Base-by-base conservation (phyloP, 1,140 invertebrate genomes). In the Tetramorium parvispinum region DNA sequence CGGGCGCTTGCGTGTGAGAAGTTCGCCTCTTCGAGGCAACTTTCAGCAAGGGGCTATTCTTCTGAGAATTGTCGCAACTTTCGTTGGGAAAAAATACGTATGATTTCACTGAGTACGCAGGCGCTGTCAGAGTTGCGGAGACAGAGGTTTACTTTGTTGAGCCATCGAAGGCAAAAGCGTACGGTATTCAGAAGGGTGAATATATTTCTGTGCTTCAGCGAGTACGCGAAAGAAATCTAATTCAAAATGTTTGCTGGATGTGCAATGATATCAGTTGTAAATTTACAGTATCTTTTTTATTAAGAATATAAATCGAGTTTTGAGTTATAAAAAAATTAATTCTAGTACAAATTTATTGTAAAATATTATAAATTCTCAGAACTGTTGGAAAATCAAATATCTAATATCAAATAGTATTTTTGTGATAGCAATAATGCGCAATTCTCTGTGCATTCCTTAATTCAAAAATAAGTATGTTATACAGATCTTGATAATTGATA, bases 1-100 rank as follows among this genome's bases (percentile, higher is more conserved):
- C 21, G 11, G 13, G 53, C 87, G 88, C 82, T 51, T 89, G 88
- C 88, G 88, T 78, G 51, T 5, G 37, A 37, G 40, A 59, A 78
- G 57, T 43, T 55, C 13, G 53, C 5, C n/a, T 51, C 21, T 49
- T 18, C 13, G 18, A 1, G 21, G 40, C 7, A 24, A 77, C 57
- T 43, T 37, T 51, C 2, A 16, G 11, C 0, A 59, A 46, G n/a
- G 18, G 18, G 55, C 3, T 51, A 57, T 51, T 68, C 11, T 51
- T 55, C 37, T 46, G 27, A 32, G 68, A 82, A 82, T 55, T 13
- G 10, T 3, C 21, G n/a, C n/a, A 61, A 82, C 24, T 63, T 73
- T 0, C 24, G 21, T 21, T 57, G 18, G 49, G 27, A 65, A 18
- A 27, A 49, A 66, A 65, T 51, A 51, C 2, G 2, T 49, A 53